Conservation (phyloP, 30 jellyfish, hydroid and myxozoan species). For the Hydractinia echinata region DNA sequence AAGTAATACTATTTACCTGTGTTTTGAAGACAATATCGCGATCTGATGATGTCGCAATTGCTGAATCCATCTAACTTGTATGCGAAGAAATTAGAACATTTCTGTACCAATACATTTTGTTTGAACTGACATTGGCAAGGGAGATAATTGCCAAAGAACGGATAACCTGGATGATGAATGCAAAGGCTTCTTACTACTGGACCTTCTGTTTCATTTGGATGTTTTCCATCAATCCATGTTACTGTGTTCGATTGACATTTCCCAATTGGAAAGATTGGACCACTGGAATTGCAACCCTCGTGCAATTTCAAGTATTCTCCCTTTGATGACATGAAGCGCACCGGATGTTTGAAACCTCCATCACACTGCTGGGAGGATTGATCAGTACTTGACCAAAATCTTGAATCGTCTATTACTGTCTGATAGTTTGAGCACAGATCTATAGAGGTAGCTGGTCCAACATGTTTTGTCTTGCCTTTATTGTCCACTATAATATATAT, state of each 20-base stretch:
- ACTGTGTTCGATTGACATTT: slow-evolving; percentile 3
- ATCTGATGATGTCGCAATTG: not conserved
- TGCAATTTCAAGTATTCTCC: slow-evolving; percentile 10
- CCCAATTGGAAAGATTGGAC: not conserved
- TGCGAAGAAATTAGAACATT: not conserved
- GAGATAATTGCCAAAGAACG: slow-evolving; percentile 1
- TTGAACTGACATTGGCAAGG: not conserved
- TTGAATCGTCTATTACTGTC: slow-evolving; percentile 3
- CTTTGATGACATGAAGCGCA: not conserved
- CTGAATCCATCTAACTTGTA: slow-evolving; percentile 9
- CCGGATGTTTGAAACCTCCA: slow-evolving; percentile 11
- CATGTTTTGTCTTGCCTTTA: too few species aligned
- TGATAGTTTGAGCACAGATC: slow-evolving; percentile 14
- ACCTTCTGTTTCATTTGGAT: not conserved
- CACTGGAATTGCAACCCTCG: slow-evolving; percentile 10
- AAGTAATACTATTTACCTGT: not conserved
- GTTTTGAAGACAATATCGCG: not conserved
- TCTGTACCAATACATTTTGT: not conserved
- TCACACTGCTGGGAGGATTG: not conserved
- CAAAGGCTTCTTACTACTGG: not conserved
- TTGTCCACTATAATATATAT: too few species aligned
- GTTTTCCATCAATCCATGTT: slow-evolving; percentile 7
- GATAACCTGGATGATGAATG: slow-evolving; percentile 3
- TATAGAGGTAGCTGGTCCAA: not conserved
- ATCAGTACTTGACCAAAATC: slow-evolving; percentile 4